Conservation (phyloP, 2,797 vertebrate genomes). For the Tangara arthus region DNA sequence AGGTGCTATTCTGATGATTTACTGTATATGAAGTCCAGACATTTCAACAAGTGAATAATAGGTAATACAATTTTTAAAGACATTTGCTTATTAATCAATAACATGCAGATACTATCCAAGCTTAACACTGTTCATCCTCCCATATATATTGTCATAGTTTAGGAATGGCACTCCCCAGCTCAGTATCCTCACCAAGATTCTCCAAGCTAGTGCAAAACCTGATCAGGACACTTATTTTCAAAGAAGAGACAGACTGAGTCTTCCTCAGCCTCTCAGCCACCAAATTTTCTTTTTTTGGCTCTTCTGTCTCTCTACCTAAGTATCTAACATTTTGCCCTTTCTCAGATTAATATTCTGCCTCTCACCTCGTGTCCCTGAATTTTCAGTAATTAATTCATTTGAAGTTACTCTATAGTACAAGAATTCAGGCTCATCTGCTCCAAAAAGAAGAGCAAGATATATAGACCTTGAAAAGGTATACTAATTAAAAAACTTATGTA, state of each 20-base stretch:
- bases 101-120: neutral
- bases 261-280: neutral
- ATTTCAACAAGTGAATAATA: neutral
- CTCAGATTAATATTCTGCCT: neutral
- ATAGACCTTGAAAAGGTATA: neutral
- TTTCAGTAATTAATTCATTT: neutral
- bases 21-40: neutral
- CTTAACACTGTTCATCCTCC: neutral
- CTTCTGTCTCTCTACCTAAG: neutral
- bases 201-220: neutral
- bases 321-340: neutral
- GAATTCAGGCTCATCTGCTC: neutral
- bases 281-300: neutral
- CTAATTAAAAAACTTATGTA: neutral
- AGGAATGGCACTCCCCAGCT: neutral
- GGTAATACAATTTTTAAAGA: neutral
- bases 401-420: neutral
- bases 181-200: neutral
- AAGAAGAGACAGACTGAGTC: neutral
- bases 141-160: rapidly evolving
- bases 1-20: neutral
- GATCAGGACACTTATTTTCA: neutral
- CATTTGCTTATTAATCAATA: neutral
- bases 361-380: neutral
- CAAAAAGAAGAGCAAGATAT: neutral